These are phyloP conservation scores for Dryococelus australis DNA, from an alignment of 2,888 invertebrate species.

Conservation along the genomic window DNA sequence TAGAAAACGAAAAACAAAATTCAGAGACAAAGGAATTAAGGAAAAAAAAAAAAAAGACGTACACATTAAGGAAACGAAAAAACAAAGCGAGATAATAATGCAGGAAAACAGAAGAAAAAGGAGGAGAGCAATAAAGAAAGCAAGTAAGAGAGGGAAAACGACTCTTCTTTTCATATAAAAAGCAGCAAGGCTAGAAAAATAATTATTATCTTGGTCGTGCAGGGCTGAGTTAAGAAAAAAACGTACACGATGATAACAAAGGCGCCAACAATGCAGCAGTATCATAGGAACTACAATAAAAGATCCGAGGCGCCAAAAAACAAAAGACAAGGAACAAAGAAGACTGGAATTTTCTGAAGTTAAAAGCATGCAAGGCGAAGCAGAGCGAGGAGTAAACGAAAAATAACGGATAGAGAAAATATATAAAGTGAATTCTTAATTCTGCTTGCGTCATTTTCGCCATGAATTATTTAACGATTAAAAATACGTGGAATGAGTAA, in stretches of 20 bases:
- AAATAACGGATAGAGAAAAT: constrained; percentile 4
- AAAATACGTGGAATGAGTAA: background rate
- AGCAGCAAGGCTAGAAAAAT: constrained; percentile 25
- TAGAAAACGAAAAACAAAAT: constrained; percentile 1
- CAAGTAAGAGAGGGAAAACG: constrained; percentile 21
- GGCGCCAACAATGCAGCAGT: constrained; percentile 29
- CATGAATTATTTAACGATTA: constrained; percentile 4
- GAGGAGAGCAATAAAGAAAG: constrained; percentile 22
- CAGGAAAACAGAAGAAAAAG: constrained; percentile 19
- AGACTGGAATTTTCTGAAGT: constrained; percentile 23
- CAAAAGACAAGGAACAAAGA: constrained; percentile 28
- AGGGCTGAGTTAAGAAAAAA: constrained; percentile 25
- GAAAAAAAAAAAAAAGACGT: constrained; percentile 27
- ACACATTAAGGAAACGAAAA: constrained; percentile 13
- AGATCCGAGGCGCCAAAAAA: constrained; percentile 30
- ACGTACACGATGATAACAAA: constrained; percentile 21
- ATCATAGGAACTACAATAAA: constrained; percentile 20
- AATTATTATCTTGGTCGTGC: constrained; percentile 23
- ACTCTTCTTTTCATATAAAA: constrained; percentile 25
- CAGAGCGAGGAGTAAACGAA: background rate
- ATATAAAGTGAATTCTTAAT: constrained; percentile 26
- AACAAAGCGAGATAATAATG: constrained; percentile 8
- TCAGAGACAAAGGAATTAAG: background rate
- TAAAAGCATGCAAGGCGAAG: constrained; percentile 11
- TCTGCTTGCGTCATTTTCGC: constrained; percentile 3